phyloP scores from a whole-genome alignment of 2,888 invertebrate species.

The Cosmia trapezina region DNA sequence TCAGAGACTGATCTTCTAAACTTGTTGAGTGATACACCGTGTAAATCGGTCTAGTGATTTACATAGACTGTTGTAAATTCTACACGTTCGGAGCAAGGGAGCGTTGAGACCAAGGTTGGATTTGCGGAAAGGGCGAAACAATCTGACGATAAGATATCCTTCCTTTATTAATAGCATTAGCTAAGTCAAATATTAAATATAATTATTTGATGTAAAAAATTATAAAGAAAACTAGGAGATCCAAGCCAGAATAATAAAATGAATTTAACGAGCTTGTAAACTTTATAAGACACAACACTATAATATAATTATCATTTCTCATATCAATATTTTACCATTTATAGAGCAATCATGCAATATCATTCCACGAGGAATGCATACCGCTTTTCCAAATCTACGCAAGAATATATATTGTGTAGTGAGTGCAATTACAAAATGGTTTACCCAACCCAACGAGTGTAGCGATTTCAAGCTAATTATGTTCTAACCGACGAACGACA shows the following conservation, averaged over 20 bases:
- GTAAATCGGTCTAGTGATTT: no score
- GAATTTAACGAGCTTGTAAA: not conserved
- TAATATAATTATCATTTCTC: not conserved
- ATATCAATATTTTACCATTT: not conserved
- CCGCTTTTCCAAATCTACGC: slow-evolving; percentile 15
- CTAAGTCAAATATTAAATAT: not conserved
- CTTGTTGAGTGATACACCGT: no score
- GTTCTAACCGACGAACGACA: slow-evolving; percentile 36
- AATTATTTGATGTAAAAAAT: not conserved
- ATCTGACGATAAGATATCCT: no score
- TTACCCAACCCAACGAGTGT: slow-evolving; percentile 33
- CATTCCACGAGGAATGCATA: not conserved
- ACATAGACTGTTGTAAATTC: no score
- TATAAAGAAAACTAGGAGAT: not conserved
- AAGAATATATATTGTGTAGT: slow-evolving; percentile 54
- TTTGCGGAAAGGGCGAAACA: no score
- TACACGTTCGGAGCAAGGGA: no score
- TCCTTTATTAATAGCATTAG: not conserved
- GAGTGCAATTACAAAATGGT: slow-evolving; percentile 51
- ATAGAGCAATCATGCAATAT: slow-evolving; percentile 15
- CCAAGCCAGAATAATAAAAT: not conserved
- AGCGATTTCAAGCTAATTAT: slow-evolving; percentile 54
- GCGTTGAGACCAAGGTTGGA: no score
- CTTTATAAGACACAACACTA: not conserved
- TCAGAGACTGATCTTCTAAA: no score